phyloP scores from a whole-genome alignment of 2,113 vertebrate genomes.

The Galbula dea region DNA sequence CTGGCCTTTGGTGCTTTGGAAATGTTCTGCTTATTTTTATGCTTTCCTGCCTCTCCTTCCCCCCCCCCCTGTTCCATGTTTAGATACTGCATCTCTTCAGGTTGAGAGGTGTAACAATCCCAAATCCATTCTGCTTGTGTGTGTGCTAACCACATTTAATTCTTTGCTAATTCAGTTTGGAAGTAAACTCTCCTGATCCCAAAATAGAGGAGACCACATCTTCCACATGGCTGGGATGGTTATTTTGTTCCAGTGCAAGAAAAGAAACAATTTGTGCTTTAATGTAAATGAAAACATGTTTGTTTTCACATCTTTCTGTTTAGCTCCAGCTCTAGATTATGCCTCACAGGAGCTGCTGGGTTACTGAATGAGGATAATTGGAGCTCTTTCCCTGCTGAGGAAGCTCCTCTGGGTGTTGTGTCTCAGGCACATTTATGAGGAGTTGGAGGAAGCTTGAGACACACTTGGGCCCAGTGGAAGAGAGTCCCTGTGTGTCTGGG shows the following conservation, averaged over 20 bases:
- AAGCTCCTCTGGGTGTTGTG: background rate
- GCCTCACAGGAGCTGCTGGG: background rate
- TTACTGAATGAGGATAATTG: background rate
- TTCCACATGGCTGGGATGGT: background rate
- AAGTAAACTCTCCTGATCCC: background rate
- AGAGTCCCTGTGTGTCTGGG: rapidly evolving
- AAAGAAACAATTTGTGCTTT: background rate
- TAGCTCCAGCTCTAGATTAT: background rate
- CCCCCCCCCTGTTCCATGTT: rapidly evolving
- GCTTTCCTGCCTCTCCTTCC: background rate
- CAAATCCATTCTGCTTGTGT: background rate
- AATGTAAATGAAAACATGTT: background rate
- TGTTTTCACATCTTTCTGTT: background rate
- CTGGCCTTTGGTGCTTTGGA: background rate
- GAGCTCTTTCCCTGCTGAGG: rapidly evolving
- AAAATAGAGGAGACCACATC: background rate
- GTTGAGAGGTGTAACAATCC: background rate
- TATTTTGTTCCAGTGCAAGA: background rate
- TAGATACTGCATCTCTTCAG: background rate
- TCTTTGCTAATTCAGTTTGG: background rate
- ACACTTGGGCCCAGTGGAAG: background rate
- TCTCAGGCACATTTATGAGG: background rate
- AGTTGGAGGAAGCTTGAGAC: background rate
- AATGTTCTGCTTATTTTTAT: background rate
- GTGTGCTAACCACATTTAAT: background rate